Evolutionary conservation across 2,797 vertebrate genomes (phyloP).

Genomic region (Artibeus jamaicensis): DNA sequence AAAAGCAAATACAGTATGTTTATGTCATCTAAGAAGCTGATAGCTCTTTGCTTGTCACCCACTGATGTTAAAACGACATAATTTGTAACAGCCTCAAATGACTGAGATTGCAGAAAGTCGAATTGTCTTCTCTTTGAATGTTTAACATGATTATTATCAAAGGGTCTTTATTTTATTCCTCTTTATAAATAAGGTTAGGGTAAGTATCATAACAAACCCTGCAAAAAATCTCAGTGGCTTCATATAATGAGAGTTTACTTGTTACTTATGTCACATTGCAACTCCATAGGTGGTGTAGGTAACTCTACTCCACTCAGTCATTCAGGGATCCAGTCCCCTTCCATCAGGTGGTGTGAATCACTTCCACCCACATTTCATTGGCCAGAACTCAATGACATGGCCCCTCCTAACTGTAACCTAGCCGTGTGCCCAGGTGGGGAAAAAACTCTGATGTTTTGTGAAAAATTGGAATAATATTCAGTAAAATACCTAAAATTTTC

Average conservation of each 20-base stretch:
- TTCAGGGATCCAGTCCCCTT: neutral
- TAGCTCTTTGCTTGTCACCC: conserved; percentile 61
- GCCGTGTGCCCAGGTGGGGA: neutral
- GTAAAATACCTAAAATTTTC: neutral
- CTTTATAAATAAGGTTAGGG: neutral
- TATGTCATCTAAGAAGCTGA: conserved; percentile 61
- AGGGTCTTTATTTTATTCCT: conserved; percentile 56
- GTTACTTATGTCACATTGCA: neutral
- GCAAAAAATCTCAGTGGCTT: conserved; percentile 33
- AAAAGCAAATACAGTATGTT: conserved; percentile 73
- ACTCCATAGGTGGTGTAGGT: neutral
- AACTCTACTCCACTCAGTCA: neutral
- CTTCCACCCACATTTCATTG: neutral
- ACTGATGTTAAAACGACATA: conserved; percentile 65
- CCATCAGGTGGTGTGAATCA: neutral
- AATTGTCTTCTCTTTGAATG: conserved; percentile 55
- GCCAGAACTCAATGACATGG: neutral
- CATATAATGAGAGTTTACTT: conserved; percentile 21
- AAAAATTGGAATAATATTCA: conserved; percentile 9
- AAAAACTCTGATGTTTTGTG: neutral
- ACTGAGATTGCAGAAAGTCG: conserved; percentile 48
- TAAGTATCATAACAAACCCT: conserved; percentile 50
- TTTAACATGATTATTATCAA: conserved; percentile 49
- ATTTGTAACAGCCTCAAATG: conserved; percentile 52
- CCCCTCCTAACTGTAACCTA: neutral